These are phyloP conservation scores for Malurus alboscapulatus DNA, from an alignment of 2,113 vertebrate species.

Conservation along the genomic window DNA sequence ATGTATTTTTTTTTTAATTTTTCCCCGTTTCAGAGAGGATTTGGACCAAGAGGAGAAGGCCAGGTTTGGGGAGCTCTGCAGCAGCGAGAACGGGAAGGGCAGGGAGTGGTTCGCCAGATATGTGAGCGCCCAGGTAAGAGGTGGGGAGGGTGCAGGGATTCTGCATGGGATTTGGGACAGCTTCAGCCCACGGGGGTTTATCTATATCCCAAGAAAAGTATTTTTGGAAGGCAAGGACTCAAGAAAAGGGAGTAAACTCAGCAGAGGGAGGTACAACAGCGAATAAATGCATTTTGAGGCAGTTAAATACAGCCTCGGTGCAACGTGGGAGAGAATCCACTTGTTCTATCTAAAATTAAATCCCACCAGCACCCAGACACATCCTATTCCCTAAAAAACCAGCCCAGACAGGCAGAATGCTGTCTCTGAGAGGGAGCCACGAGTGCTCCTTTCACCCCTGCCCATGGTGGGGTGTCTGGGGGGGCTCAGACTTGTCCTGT, in stretches of 20 bases:
- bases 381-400: neutral
- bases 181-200: neutral
- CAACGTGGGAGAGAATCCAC: neutral
- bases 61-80: slow-evolving; percentile 90
- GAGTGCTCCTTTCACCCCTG: neutral
- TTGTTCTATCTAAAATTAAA: neutral
- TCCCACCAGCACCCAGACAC: neutral
- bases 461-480: accelerated
- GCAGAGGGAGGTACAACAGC: neutral
- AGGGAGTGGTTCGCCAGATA: slow-evolving; percentile 94
- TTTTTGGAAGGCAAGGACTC: neutral
- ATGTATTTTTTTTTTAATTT: too few relatives aligned
- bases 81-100: slow-evolving; percentile 87
- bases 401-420: accelerated
- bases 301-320: neutral
- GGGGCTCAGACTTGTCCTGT: neutral
- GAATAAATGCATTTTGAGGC: neutral
- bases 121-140: slow-evolving; percentile 90
- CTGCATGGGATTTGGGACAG: neutral
- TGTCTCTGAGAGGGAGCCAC: neutral
- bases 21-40: slow-evolving; percentile 80
- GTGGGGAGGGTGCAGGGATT: neutral
- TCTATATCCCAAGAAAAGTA: neutral
- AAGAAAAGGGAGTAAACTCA: neutral
- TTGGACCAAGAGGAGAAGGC: slow-evolving; percentile 95